A percentile compares a stretch with the other conserved stretches of the same genome.
Conservation (phyloP, 2,888 invertebrate genomes). For the Dasypogon diadema region DNA sequence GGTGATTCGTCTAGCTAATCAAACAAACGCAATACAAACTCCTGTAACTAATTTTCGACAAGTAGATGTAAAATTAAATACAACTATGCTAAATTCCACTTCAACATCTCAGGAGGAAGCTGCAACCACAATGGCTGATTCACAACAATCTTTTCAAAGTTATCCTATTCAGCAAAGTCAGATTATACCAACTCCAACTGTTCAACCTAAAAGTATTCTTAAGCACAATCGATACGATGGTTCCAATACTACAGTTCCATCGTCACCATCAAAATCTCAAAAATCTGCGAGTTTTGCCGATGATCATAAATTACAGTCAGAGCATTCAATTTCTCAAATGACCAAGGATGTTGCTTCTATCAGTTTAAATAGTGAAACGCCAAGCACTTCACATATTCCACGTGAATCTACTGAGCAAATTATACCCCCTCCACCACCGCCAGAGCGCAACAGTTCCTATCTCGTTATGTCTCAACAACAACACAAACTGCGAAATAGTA, state of each 20-base stretch:
- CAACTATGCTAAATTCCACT: conserved; percentile 59
- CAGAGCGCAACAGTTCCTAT: conserved; percentile 90
- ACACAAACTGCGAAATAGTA: conserved; percentile 61
- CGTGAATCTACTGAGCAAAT: conserved; percentile 42
- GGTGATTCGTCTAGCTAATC: conserved; percentile 69
- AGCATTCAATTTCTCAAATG: conserved; percentile 63
- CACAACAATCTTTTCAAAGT: conserved; percentile 59
- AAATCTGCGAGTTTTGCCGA: conserved; percentile 68
- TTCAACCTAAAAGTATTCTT: conserved; percentile 68
- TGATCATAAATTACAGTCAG: conserved; percentile 64
- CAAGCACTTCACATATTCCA: conserved; percentile 57
- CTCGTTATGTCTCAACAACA: conserved; percentile 82
- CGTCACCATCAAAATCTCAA: conserved; percentile 67
- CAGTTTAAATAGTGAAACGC: conserved; percentile 57
- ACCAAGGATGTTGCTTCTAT: conserved; percentile 64
- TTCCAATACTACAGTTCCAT: conserved; percentile 61
- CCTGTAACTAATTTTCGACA: conserved; percentile 68
- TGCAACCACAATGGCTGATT: conserved; percentile 56
- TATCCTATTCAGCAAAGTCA: conserved; percentile 59
- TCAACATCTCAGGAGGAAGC: conserved; percentile 61
- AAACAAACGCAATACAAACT: conserved; percentile 67
- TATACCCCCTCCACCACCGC: conserved; percentile 78
- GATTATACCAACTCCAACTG: conserved; percentile 54
- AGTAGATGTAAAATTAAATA: conserved; percentile 65
- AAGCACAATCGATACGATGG: conserved; percentile 66